Evolutionary conservation across 2,888 invertebrate genomes (phyloP), one percentile per base, ranked within the genome.

Genomic region (Scaptomyza reducta): DNA sequence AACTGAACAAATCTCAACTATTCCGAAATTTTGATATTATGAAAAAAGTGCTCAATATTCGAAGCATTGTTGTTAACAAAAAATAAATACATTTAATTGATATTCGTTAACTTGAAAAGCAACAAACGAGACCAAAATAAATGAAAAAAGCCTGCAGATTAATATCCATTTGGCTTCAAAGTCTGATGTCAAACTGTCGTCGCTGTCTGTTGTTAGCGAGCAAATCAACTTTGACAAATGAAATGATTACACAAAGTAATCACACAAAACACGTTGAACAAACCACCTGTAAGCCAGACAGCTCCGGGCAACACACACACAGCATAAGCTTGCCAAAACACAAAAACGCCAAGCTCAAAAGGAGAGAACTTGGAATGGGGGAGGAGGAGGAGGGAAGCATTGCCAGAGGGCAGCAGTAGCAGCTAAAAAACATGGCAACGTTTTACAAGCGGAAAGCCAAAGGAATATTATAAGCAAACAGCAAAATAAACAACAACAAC

Each of bases 191-290:
- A 70, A 71, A 64, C 73, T 82, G 88, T 85, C 76, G 60, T 18
- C 81, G 70, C 61, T 63, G 59, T 67, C 64, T 65, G 68, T 40
- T 56, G 33, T 46, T 41, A 58, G 70, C 51, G 33, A 51, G 70
- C 70, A 73, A 81, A 87, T 85, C 86, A 79, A 87, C 70, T 78
- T 76, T 85, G 88, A 81, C 82, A 87, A 82, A 87, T 87, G 76
- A 85, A 85, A 82, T 82, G 82, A 82, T 87, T 85, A 76, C 86
- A 85, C 82, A 82, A 87, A 82, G 86, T 74, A 85, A 87, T 75
- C 79, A 82, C 67, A 65, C 70, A 65, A 55, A 79, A 77, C 84
- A 77, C 70, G 70, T 50, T 69, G 63, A 69, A 60, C 67, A 79
- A 84, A 85, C 84, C 84, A 85, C 84, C 87, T 88, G 88, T 88